Base-by-base conservation (phyloP, 1,140 invertebrate species). In the Drosophila parabipectinata region DNA sequence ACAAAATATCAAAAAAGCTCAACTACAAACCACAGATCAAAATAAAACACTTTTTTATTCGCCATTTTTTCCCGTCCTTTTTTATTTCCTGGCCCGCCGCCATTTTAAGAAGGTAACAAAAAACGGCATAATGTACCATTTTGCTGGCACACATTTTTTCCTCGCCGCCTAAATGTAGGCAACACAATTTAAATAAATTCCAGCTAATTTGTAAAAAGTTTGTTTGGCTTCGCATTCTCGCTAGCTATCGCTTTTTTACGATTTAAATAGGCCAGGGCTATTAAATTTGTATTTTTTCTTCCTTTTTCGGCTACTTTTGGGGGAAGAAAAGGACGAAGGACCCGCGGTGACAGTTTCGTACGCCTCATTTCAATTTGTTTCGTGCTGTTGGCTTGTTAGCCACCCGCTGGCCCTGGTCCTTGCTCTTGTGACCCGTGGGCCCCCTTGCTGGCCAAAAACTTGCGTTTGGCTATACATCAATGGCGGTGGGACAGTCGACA, bases 131-230 rank as follows among this genome's bases (percentile, higher is more conserved):
- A 75, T 67, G 30, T 57, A 37, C 34, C 44, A 59, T 75, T 79
- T 79, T 73, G 54, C 58, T 45, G 63, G n/a, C 73, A 63, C 54
- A 48, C 14, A 59, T 64, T 77, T 39, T 44, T 48, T 50, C 15
- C 12, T 9, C 7, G 7, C 14, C 28, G 67, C 63, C 26, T 30
- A 0, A 67, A 53, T 44, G 61, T 71, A 78, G 82, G 77, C 81
- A 85, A 74, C 63, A 32, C 51, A 78, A 85, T 85, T 85, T 82
- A 82, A 85, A 88, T 87, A 85, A 72, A 85, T 85, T 87, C 68
- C 8, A 61, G 66, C 78, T 82, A 85, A 85, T 85, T 85, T 82
- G 71, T 82, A 79, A 82, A 81, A 85, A 81, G 82, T 85, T 84
- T 83, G 63, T 71, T 76, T 79, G 55, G 48, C 51, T 53, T 62